phyloP scores from a whole-genome alignment of 2,888 invertebrate genomes.

The Conomelus anceps region DNA sequence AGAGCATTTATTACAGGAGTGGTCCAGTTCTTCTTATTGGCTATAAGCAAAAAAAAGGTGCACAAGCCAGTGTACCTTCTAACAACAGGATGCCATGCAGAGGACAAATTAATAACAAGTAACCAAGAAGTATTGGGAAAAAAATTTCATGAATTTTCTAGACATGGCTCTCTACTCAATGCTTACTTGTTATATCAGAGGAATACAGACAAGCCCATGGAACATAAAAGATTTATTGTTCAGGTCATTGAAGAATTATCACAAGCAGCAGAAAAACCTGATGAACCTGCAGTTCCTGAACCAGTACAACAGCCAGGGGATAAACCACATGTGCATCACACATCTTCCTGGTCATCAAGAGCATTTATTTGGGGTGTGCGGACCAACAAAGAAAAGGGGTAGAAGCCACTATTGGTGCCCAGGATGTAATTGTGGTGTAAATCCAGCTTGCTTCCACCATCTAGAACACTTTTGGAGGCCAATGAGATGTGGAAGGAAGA shows the following conservation, averaged over 20 bases:
- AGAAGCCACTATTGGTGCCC: background rate
- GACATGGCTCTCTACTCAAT: conserved; percentile 11
- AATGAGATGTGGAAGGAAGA: background rate
- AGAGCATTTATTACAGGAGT: conserved; percentile 8
- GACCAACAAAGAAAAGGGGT: too few relatives aligned
- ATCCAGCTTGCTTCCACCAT: background rate
- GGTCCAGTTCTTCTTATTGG: conserved; percentile 4
- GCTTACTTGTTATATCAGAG: conserved; percentile 1
- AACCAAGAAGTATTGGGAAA: conserved; percentile 16
- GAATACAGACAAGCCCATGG: background rate
- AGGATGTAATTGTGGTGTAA: background rate
- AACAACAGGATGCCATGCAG: conserved; percentile 7
- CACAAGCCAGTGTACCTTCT: conserved; percentile 6
- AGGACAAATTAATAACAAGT: background rate
- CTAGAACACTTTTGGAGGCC: conserved; percentile 9
- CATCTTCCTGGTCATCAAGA: too few relatives aligned
- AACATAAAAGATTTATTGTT: background rate
- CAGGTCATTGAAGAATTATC: background rate
- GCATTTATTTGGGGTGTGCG: too few relatives aligned
- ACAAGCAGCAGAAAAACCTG: background rate
- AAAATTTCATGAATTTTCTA: conserved; percentile 8
- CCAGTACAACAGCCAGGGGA: background rate
- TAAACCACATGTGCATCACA: background rate
- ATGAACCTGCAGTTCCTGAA: background rate
- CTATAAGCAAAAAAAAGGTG: background rate